These are phyloP conservation scores for Pachyramphus minor DNA, from an alignment of 2,113 vertebrate genomes.

Conservation along the genomic window DNA sequence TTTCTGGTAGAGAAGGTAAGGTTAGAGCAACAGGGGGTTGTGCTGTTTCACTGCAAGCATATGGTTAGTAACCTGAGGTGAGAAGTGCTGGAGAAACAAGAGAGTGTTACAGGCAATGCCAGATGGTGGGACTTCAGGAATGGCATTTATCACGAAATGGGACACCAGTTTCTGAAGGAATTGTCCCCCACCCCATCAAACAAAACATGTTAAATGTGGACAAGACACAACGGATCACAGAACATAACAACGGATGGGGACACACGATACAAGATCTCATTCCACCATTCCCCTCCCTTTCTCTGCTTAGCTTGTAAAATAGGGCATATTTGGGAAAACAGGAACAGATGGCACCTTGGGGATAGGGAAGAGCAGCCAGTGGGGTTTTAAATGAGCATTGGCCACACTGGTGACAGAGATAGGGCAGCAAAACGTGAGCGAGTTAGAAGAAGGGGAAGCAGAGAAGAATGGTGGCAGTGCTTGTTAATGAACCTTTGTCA, in stretches of 20 bases:
- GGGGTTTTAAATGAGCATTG: not conserved
- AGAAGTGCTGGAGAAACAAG: not conserved
- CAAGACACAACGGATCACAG: not conserved
- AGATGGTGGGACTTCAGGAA: not conserved
- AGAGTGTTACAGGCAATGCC: not conserved
- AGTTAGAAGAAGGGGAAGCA: not conserved
- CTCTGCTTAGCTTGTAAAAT: not conserved
- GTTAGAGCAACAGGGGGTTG: conserved; percentile 5
- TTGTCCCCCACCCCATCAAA: not conserved
- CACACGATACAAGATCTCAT: rapidly evolving
- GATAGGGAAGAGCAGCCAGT: not conserved
- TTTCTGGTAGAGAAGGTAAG: conserved; percentile 8
- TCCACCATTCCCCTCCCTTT: not conserved
- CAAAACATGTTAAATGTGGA: not conserved
- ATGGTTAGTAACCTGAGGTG: conserved; percentile 42
- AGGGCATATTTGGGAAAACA: not conserved
- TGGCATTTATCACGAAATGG: not conserved
- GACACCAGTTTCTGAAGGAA: not conserved
- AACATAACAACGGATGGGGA: not conserved
- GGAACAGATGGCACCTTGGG: conserved; percentile 26
- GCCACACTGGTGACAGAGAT: not conserved
- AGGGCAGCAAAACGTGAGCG: not conserved
- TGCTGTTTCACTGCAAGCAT: not conserved
- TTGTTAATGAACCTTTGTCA: not conserved
- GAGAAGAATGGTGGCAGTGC: not conserved